Conservation (phyloP, 2,888 invertebrate species). For the Eulithis prunata region DNA sequence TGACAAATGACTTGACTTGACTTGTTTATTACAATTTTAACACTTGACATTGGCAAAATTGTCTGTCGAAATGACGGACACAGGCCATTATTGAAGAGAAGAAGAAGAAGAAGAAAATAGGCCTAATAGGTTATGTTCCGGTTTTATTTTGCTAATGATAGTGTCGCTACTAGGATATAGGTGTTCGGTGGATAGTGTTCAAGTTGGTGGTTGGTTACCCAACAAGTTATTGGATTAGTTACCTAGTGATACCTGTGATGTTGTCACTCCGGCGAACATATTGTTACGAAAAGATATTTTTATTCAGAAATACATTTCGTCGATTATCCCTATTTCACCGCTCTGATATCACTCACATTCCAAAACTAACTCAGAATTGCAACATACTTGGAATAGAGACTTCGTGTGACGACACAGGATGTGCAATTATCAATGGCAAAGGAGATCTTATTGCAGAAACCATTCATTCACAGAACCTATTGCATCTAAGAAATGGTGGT, state of each 20-base stretch:
- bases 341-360: background rate
- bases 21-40: no score
- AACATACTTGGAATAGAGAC: slow-evolving; percentile 97
- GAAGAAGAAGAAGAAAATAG: no score
- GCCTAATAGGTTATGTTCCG: no score
- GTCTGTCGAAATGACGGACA: no score
- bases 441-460: slow-evolving; percentile 92
- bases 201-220: no score
- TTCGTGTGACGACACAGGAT: slow-evolving; percentile 98
- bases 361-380: slow-evolving; percentile 14
- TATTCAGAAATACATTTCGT: slow-evolving; percentile 7
- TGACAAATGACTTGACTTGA: no score
- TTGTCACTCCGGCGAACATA: slow-evolving; percentile 12
- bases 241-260: slow-evolving; percentile 11
- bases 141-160: no score
- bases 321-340: background rate
- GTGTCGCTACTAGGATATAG: no score
- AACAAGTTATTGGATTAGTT: no score
- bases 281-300: slow-evolving; percentile 5
- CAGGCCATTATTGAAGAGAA: no score
- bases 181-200: no score
- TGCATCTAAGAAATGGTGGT: slow-evolving; percentile 92
- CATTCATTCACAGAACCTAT: slow-evolving; percentile 90
- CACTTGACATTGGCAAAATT: no score
- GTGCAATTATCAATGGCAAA: slow-evolving; percentile 91